Evolutionary conservation across 1,140 invertebrate species (phyloP).

Genomic region (Zaprionus inermis): DNA sequence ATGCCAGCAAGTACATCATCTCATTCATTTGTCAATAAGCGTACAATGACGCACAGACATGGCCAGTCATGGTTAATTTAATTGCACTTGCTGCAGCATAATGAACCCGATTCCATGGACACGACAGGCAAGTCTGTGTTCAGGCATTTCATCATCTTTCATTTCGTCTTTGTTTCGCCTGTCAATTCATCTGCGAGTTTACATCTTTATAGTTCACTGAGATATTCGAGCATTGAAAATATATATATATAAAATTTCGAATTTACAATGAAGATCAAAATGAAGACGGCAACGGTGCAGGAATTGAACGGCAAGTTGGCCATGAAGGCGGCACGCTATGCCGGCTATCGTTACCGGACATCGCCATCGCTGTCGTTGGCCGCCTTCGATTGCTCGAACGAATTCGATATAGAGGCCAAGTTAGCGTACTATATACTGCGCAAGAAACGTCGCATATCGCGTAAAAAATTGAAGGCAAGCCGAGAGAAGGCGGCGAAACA

Average conservation of each 20-base stretch:
- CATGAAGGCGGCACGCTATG: not conserved
- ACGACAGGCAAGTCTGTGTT: not conserved
- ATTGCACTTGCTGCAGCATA: not conserved
- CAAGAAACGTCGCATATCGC: not conserved
- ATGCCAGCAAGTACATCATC: slow-evolving; percentile 64
- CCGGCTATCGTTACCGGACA: not conserved
- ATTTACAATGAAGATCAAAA: not conserved
- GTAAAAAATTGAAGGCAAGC: not conserved
- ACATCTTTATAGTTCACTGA: not conserved
- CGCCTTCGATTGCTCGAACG: not conserved
- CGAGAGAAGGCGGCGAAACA: not conserved
- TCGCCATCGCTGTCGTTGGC: not conserved
- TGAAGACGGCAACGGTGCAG: not conserved
- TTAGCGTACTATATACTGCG: not conserved
- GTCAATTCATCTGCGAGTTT: not conserved
- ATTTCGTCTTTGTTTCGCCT: not conserved
- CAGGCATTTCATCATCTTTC: not conserved
- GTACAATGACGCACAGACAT: slow-evolving; percentile 53
- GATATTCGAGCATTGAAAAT: not conserved
- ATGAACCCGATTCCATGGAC: not conserved
- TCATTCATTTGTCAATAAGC: slow-evolving; percentile 79
- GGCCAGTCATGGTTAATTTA: slow-evolving; percentile 14
- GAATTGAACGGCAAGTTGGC: not conserved
- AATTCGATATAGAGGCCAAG: not conserved
- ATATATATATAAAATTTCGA: not conserved